phyloP scores from a whole-genome alignment of 2,888 invertebrate species.

The Limnephilus auricula region DNA sequence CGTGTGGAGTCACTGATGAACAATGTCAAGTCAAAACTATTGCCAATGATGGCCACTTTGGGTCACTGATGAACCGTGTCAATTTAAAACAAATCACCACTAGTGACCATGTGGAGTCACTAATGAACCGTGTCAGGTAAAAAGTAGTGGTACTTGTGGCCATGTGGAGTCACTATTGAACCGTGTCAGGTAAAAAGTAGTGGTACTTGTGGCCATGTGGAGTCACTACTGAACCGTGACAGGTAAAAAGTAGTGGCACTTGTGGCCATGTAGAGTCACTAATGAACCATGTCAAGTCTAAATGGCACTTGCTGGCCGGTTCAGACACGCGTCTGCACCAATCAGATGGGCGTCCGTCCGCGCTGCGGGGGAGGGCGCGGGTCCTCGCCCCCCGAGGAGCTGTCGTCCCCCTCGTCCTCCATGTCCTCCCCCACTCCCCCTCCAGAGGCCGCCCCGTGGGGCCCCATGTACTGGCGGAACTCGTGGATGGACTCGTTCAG shows the following conservation, averaged over 20 bases:
- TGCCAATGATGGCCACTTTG: neutral
- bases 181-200: neutral
- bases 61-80: neutral
- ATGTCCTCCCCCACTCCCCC: slow-evolving; percentile 67
- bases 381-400: slow-evolving; percentile 70
- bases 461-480: slow-evolving; percentile 83
- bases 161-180: neutral
- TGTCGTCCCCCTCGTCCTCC: slow-evolving; percentile 70
- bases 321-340: neutral
- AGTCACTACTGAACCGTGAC: neutral
- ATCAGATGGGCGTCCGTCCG: slow-evolving; percentile 48
- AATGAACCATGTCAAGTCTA: neutral
- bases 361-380: slow-evolving; percentile 67
- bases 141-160: neutral
- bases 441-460: slow-evolving; percentile 77
- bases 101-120: neutral
- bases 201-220: neutral
- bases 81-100: neutral
- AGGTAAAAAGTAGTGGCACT: neutral
- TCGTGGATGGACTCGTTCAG: slow-evolving; percentile 95
- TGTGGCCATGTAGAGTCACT: neutral
- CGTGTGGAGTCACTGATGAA: neutral
- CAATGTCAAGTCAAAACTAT: neutral
- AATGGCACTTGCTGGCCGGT: neutral
- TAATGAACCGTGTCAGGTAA: neutral